Conservation (phyloP, 1,140 invertebrate genomes). For the Mesaphorura yosii region DNA sequence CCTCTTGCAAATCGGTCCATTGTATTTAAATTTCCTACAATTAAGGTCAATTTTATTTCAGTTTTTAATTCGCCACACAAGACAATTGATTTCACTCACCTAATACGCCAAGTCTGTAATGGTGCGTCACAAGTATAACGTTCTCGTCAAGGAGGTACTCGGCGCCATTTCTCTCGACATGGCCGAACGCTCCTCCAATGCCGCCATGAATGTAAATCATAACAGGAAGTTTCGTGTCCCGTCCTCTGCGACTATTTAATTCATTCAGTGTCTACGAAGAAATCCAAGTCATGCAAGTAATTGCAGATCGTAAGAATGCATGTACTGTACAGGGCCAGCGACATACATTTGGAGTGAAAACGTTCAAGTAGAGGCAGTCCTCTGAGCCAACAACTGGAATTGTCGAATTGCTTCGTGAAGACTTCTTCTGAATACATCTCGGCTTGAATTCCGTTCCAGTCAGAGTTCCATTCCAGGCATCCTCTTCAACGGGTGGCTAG, state of each 20-base stretch:
- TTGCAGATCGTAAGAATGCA: background rate
- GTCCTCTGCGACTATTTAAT: too few relatives aligned
- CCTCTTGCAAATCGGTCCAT: conserved; percentile 41
- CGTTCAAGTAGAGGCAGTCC: conserved; percentile 46
- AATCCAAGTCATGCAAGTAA: background rate
- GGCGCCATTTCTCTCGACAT: conserved; percentile 26
- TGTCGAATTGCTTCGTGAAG: background rate
- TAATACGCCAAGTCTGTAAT: conserved; percentile 12
- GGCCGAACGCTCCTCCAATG: conserved; percentile 33
- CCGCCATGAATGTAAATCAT: background rate
- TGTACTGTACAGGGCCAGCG: background rate
- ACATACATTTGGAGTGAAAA: conserved; percentile 41
- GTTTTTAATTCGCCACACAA: background rate
- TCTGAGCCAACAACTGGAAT: too few relatives aligned
- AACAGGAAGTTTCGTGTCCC: background rate
- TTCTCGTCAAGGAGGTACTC: conserved; percentile 11
- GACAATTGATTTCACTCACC: background rate
- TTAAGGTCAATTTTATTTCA: background rate
- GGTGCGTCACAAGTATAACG: background rate
- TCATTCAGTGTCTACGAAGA: background rate
- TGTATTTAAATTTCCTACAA: conserved; percentile 42
- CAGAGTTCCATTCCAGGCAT: conserved; percentile 2
- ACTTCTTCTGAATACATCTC: conserved; percentile 1
- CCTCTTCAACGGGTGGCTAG: conserved; percentile 3
- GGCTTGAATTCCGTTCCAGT: background rate